Conservation (phyloP, 2,113 vertebrate species). For the Menura novaehollandiae region DNA sequence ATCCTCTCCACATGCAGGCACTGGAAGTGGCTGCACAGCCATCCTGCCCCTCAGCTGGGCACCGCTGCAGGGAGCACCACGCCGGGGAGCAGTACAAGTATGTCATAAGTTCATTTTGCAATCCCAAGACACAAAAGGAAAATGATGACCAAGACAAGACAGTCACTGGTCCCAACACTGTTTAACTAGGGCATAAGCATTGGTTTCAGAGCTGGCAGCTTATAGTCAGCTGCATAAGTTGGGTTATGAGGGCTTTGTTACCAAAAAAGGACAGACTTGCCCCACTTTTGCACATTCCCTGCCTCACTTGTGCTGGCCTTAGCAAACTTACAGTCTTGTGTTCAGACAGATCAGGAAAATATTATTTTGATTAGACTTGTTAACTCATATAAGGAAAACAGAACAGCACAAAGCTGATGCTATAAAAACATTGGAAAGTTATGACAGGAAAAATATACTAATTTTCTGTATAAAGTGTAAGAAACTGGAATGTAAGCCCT, state of each 20-base stretch:
- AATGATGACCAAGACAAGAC: not conserved
- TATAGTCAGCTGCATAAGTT: not conserved
- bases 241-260: not conserved
- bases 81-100: not conserved
- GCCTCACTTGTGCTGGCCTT: not conserved
- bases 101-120: not conserved
- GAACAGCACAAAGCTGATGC: not conserved
- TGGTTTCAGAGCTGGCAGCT: not conserved
- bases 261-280: not conserved
- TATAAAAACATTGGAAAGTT: not conserved
- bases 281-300: not conserved
- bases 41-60: not conserved
- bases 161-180: not conserved
- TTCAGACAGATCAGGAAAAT: not conserved
- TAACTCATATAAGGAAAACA: not conserved
- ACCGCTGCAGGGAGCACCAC: fast-evolving
- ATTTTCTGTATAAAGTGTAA: not conserved
- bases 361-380: not conserved
- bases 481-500: not conserved
- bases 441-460: not conserved
- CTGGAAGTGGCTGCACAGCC: fast-evolving
- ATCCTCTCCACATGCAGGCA: not conserved
- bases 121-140: not conserved
- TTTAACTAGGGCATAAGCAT: not conserved
- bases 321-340: not conserved